Base-by-base conservation (phyloP, 2,797 vertebrate species). In the Poecile montanus region DNA sequence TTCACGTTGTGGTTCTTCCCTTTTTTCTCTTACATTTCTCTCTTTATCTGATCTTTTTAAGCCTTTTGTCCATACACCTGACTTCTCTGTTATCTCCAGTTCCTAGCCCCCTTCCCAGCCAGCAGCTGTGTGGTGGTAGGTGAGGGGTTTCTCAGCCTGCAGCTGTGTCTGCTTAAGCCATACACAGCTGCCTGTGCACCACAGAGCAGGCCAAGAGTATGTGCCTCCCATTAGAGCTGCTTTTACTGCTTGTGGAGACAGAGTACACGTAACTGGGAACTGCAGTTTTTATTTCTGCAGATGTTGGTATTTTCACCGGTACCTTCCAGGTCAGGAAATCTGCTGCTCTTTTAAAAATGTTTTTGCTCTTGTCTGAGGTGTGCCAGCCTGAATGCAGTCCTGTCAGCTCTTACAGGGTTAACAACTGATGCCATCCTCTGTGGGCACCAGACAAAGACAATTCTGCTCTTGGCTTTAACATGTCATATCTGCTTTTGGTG, bases 401-500 rank as follows among this genome's bases (percentile, higher is more conserved):
- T 85, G 40, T 76, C 44, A 48, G 78, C 30, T 62, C 30, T 77
- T 66, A 47, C 0, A 3, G 81, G 44, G 62, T 95, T 94, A 91
- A 85, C 32, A 26, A 63, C 62, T 56, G 78, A 91, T 88, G 76
- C 68, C 74, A 65, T 62, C 63, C 40, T 87, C 62, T 75, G 40
- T 77, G 77, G 65, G 90, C 77, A 87, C 16, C 54, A 89, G 45
- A 65, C 77, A 87, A 84, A 71, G 72, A 74, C 84, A 87, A 80
- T 85, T 83, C 56, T 89, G 73, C 89, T 80, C 44, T 82, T 94
- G 72, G 72, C 51, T 91, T 91, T 90, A 57, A 68, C 11, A 7
- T n/a, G 75, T 79, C 74, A 80, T 70, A 50, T 91, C 66, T 91
- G 65, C 60, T 94, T 95, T 91, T 87, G 56, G 62, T 93, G 56